Conservation (phyloP, 1,140 invertebrate species). For the Bombyx mori region ASM3026992v2 NC_085125.1:14806501-14807000, state of each 20-base stretch:
- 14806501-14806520: too few species aligned
- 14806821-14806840: slow-evolving; percentile 33
- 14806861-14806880: neutral
- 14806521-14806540: too few species aligned
- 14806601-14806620: neutral
- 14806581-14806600: too few species aligned
- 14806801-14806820: slow-evolving; percentile 17
- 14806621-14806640: slow-evolving; percentile 21
- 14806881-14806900: slow-evolving; percentile 21
- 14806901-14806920: neutral
- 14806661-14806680: slow-evolving; percentile 43
- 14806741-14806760: slow-evolving; percentile 30
- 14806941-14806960: neutral
- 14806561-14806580: too few species aligned
- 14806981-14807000: neutral
- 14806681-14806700: slow-evolving; percentile 49
- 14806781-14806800: slow-evolving; percentile 22
- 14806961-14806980: neutral
- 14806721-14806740: slow-evolving; percentile 40
- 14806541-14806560: too few species aligned
- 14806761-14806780: slow-evolving; percentile 18
- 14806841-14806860: slow-evolving; percentile 15
- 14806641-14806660: slow-evolving; percentile 51
- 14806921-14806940: too few species aligned
- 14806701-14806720: slow-evolving; percentile 38